Base-by-base conservation (phyloP, 2,888 invertebrate species). In the Apocheima hispidaria region DNA sequence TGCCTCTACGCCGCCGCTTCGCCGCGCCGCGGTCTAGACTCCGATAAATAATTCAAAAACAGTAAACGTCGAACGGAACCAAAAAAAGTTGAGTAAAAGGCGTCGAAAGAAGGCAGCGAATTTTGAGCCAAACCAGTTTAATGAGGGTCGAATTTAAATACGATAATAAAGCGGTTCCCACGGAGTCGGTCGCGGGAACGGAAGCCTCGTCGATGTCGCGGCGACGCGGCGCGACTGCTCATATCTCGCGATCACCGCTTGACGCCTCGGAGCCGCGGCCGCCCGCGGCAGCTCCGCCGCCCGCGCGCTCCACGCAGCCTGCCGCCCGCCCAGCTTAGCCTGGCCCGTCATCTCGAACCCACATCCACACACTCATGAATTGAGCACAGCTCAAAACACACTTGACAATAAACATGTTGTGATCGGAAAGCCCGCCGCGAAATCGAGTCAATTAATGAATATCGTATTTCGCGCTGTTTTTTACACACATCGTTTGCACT, bases 71-170 rank as follows among this genome's bases (percentile, higher is more conserved):
- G 90, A 91, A 90, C 90, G 90, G 92, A 91, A 88, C 90, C 84
- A 91, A 89, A 92, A 92, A 92, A 92, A 90, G 88, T 88, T 86
- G 90, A 91, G 92, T 90, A 91, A 92, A 92, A 92, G 91, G 91
- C 92, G 92, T 88, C 91, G 91, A 92, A 92, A 91, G 90, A 86
- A 91, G 92, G 92, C 92, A 91, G 92, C 91, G 86, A 92, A 92
- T 92, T 90, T 92, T 91, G 87, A 91, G 83, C 83, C 82, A 87
- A 92, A 92, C 92, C 91, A 83, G 92, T 92, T 92, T 92, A 92
- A 92, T 92, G 92, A 90, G 92, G 92, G 91, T 91, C 92, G 90
- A 86, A 92, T 92, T 92, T 90, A 90, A 91, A 92, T 92, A 90
- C 82, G 91, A 90, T 89, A 91, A 90, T 90, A 88, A 89, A 87